Base-by-base conservation (phyloP, 2,888 invertebrate species). In the Orthonevra nobilis region DNA sequence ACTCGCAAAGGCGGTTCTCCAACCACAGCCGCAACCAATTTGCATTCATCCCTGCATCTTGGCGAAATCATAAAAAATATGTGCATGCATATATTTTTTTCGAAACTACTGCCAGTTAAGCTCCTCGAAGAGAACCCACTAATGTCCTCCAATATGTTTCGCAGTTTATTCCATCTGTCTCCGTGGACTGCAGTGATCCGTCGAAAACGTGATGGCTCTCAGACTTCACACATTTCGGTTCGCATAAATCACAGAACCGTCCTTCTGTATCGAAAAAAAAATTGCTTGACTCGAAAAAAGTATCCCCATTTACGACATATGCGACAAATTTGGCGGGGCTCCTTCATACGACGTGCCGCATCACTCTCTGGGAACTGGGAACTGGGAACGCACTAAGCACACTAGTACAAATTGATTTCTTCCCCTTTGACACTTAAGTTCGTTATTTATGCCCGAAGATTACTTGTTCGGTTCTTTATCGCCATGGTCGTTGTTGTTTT, bases 361-460 rank as follows among this genome's bases (percentile, higher is more conserved):
- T 14, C 14, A n/a, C n/a, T n/a, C n/a, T n/a, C n/a, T n/a, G n/a
- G n/a, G n/a, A n/a, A n/a, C n/a, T n/a, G n/a, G n/a, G n/a, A n/a
- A 26, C 3, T 14, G 28, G 42, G 50, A 69, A 38, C 60, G n/a
- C n/a, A 63, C 46, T 52, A 3, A 38, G 17, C 46, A 75, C 50
- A 10, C 46, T 54, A 66, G 54, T 72, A 79, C 79, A 79, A 79
- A 79, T 79, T 79, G 66, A 79, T 79, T 79, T 73, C 79, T 73
- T 73, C 79, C 79, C 73, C 79, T 79, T 79, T 79, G 73, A 79
- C 79, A 73, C 66, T 73, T 73, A 79, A 73, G 73, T 68, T 79
- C 14, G 66, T 79, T 73, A 79, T 79, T 79, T 79, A 79, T 79
- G 79, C 61, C 54, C 66, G 48, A 70, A 77, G 77, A 72, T 72